Conservation (phyloP, 2,888 invertebrate genomes). For the Antitype chi region DNA sequence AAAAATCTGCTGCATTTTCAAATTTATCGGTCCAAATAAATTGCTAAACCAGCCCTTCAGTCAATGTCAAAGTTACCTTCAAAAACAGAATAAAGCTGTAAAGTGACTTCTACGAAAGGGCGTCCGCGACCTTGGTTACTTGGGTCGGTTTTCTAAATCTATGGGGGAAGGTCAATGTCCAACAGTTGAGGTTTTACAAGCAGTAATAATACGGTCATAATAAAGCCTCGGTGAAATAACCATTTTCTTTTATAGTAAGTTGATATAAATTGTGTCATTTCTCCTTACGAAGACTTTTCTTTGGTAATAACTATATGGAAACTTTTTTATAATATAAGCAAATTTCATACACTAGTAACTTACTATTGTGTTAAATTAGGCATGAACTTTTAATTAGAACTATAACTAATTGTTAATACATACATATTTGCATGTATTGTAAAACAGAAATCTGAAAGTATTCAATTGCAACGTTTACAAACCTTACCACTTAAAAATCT, state of each 20-base stretch:
- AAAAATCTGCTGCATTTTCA: neutral
- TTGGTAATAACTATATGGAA: neutral
- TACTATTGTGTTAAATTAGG: constrained; percentile 16
- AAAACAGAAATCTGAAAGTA: constrained; percentile 2
- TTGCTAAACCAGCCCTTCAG: neutral
- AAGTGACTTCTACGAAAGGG: constrained; percentile 3
- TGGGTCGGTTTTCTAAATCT: constrained; percentile 45
- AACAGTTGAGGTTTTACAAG: constrained; percentile 25
- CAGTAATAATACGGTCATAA: constrained; percentile 11
- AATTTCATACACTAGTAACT: constrained; percentile 18
- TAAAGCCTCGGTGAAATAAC: constrained; percentile 7
- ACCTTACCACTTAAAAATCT: neutral
- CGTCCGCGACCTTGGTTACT: constrained; percentile 38
- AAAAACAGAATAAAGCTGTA: constrained; percentile 5
- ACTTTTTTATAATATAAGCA: neutral
- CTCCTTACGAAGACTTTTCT: neutral
- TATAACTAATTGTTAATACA: no score
- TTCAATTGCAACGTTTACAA: neutral
- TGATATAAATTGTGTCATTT: constrained; percentile 13
- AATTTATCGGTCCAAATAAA: neutral
- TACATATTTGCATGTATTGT: no score
- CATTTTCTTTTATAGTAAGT: constrained; percentile 6
- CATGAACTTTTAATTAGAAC: constrained; percentile 7
- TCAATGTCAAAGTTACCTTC: neutral
- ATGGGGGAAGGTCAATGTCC: constrained; percentile 50